Percentiles rank a stretch among this genome's conserved stretches.
Conservation (phyloP, 2,888 invertebrate genomes). For the Ormyrus nitidulus region DNA sequence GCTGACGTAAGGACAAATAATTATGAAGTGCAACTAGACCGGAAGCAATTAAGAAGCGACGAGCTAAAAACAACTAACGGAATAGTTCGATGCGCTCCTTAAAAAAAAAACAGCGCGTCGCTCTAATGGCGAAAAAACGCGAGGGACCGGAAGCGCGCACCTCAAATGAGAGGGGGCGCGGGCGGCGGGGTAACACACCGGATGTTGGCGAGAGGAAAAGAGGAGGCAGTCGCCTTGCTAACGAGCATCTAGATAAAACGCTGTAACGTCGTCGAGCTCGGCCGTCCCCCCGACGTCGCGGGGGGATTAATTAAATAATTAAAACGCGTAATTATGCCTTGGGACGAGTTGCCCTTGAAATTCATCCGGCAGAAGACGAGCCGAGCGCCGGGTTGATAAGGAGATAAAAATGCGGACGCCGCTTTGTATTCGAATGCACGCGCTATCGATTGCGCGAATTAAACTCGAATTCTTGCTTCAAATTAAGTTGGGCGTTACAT, state of each 20-base stretch:
- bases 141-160: neutral
- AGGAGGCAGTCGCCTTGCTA: conserved; percentile 58
- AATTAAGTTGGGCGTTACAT: no score
- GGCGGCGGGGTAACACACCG: neutral
- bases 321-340: conserved; percentile 67
- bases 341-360: conserved; percentile 43
- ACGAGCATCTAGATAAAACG: conserved; percentile 72
- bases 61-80: conserved; percentile 21
- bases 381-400: neutral
- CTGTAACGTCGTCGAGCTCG: conserved; percentile 64
- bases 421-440: conserved; percentile 8
- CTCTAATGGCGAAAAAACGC: neutral
- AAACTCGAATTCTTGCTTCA: neutral
- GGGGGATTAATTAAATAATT: conserved; percentile 73
- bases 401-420: neutral
- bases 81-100: conserved; percentile 23
- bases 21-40: conserved; percentile 30
- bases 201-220: conserved; percentile 12
- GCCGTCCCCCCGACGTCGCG: conserved; percentile 60
- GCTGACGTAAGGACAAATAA: no score
- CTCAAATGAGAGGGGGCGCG: neutral
- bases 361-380: neutral
- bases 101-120: neutral
- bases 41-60: conserved; percentile 37
- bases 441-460: conserved; percentile 6